These are phyloP conservation scores for Thunnus albacares DNA, from an alignment of 2,797 vertebrate genomes.

Conservation along the genomic window DNA sequence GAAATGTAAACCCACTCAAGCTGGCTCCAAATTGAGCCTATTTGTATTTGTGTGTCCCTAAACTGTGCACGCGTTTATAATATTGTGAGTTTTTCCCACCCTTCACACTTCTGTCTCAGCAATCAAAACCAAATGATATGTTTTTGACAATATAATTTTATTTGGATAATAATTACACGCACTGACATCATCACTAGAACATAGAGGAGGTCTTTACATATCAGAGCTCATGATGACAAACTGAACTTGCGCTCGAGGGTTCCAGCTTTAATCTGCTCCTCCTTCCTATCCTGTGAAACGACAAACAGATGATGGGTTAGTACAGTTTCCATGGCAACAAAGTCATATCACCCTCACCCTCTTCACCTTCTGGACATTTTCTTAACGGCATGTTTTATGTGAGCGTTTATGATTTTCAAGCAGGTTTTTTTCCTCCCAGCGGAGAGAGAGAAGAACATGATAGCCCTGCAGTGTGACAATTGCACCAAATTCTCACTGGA, in stretches of 20 bases:
- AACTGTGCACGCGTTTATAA: not conserved
- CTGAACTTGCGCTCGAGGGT: constrained; percentile 80
- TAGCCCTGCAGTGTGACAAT: constrained; percentile 59
- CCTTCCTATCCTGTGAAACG: constrained; percentile 87
- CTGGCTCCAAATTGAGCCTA: not conserved
- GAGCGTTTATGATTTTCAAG: constrained; percentile 60
- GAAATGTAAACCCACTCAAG: not conserved
- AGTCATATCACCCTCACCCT: constrained; percentile 42
- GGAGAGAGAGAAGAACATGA: constrained; percentile 38
- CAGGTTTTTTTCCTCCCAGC: constrained; percentile 10
- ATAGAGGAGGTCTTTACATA: constrained; percentile 55
- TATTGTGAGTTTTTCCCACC: not conserved
- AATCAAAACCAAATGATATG: constrained; percentile 40
- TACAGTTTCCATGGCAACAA: constrained; percentile 69
- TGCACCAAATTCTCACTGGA: constrained; percentile 60
- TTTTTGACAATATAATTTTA: constrained; percentile 80
- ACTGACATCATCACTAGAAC: constrained; percentile 64
- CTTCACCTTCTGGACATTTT: constrained; percentile 56
- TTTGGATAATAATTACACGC: constrained; percentile 79
- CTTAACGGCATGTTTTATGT: constrained; percentile 52
- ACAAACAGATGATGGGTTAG: constrained; percentile 59
- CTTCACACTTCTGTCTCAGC: constrained; percentile 6
- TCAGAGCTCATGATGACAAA: constrained; percentile 82
- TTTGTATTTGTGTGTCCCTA: not conserved
- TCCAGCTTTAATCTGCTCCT: constrained; percentile 88